phyloP scores from a whole-genome alignment of 1,140 invertebrate species.

The Leptonema lineaticorne region DNA sequence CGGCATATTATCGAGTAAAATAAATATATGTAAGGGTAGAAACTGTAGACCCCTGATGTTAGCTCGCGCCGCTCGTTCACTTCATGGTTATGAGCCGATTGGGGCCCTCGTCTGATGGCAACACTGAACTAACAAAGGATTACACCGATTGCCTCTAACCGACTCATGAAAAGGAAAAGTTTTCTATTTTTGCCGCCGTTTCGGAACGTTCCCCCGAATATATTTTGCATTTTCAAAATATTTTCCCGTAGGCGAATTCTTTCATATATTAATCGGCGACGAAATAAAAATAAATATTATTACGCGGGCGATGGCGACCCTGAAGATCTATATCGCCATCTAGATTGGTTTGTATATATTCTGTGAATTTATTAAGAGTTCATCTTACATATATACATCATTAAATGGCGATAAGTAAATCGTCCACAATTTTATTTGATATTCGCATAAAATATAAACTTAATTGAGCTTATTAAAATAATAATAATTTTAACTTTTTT shows the following conservation, averaged over 20 bases:
- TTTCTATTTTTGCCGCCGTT: slow-evolving; percentile 15
- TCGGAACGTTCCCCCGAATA: neutral
- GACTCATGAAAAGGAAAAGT: slow-evolving; percentile 23
- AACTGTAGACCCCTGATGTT: neutral
- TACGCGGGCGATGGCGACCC: too few relatives aligned
- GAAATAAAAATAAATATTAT: neutral
- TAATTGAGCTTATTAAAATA: too few relatives aligned
- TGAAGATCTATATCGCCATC: neutral
- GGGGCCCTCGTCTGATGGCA: slow-evolving; percentile 21
- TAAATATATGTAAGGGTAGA: neutral
- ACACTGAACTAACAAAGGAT: slow-evolving; percentile 24
- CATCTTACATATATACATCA: too few relatives aligned
- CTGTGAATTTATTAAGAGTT: neutral
- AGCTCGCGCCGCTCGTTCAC: slow-evolving; percentile 20
- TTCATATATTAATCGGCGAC: neutral
- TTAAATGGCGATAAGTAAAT: too few relatives aligned
- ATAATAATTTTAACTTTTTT: too few relatives aligned
- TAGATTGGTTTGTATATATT: neutral
- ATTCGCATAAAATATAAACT: too few relatives aligned
- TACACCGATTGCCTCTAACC: slow-evolving; percentile 24
- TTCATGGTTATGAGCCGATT: slow-evolving; percentile 25
- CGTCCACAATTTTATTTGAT: too few relatives aligned
- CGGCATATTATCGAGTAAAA: too few relatives aligned
- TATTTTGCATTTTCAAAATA: neutral
- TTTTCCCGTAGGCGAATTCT: neutral